Base-by-base conservation (phyloP, 2,888 invertebrate genomes). In the Xylota sylvarum region DNA sequence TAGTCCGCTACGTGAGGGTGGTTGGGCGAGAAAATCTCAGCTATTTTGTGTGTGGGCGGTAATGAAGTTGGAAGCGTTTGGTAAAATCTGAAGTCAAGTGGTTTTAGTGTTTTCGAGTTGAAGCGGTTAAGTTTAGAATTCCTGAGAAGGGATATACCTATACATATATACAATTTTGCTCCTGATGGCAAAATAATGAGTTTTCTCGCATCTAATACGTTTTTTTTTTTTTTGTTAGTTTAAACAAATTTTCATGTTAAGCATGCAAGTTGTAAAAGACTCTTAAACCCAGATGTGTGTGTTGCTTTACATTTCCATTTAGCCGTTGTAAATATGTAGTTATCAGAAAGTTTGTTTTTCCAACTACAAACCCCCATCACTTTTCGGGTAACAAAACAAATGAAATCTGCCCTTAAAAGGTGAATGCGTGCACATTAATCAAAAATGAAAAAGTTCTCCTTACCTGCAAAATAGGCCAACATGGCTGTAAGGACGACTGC, bases 401-500 rank as follows among this genome's bases (percentile, higher is more conserved):
- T 81, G 88, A 62, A 62, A 50, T 43, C 23, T 80, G 80, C 62
- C 69, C 70, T 55, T 9, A 14, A 23, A 23, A 65, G 80, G 56
- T 85, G 52, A 81, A 40, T 58, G 35, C 19, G 40, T 67, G 7
- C 30, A 55, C 60, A 85, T 85, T 76, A 76, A 76, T 80, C 70
- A 80, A 23, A 73, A 17, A 40, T 12, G 12, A 32, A 77, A n/a
- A 67, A 58, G 37, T 76, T 70, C 5, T 93, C 95, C 95, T 96
- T 94, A 98, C 98, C 97, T 94, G 97, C 97, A 94, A 98, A 97
- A 94, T 98, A 98, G 90, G 97, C 97, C 93, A 98, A 95, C 96
- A 98, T 97, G 89, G 98, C 98, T 90, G 97, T 96, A 91, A 98
- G 95, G 90, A 97, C 96, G 91, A 98, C 97, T 91, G 97, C 96